phyloP scores from a whole-genome alignment of 2,113 vertebrate species.

The Heloderma charlesbogerti region DNA sequence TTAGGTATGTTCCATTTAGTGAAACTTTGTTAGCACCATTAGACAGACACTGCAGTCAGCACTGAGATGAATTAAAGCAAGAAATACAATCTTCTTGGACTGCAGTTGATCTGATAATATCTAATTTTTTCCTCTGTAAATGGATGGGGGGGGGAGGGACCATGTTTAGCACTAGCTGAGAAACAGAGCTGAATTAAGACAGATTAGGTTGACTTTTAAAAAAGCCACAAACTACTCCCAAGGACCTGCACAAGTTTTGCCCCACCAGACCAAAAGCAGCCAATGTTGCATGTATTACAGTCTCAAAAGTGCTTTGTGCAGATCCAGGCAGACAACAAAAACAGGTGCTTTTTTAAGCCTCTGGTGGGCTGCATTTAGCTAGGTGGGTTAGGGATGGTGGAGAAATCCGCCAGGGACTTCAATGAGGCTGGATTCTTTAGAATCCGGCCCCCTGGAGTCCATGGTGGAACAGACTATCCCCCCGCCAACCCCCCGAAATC shows the following conservation, averaged over 20 bases:
- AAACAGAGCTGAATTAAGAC: background rate
- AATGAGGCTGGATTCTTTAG: no score
- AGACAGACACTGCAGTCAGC: background rate
- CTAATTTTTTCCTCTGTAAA: fast-evolving
- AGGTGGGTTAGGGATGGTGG: no score
- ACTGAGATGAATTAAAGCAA: constrained; percentile 30
- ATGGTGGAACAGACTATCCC: no score
- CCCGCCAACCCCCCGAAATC: no score
- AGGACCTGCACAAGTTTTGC: background rate
- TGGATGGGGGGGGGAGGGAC: background rate
- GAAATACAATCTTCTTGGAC: constrained; percentile 12
- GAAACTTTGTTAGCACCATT: constrained; percentile 17
- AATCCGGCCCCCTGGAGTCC: no score
- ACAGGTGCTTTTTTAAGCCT: background rate
- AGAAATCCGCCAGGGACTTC: no score
- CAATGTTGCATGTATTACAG: background rate
- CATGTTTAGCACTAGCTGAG: background rate
- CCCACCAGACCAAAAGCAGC: background rate
- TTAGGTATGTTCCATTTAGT: background rate
- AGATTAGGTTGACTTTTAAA: no score
- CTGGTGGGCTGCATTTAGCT: background rate
- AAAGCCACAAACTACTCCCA: background rate
- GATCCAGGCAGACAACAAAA: background rate
- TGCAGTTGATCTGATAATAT: constrained; percentile 1
- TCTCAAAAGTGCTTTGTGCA: background rate